phyloP scores from a whole-genome alignment of 2,888 invertebrate genomes.

The Stenolophus ochropezus region DNA sequence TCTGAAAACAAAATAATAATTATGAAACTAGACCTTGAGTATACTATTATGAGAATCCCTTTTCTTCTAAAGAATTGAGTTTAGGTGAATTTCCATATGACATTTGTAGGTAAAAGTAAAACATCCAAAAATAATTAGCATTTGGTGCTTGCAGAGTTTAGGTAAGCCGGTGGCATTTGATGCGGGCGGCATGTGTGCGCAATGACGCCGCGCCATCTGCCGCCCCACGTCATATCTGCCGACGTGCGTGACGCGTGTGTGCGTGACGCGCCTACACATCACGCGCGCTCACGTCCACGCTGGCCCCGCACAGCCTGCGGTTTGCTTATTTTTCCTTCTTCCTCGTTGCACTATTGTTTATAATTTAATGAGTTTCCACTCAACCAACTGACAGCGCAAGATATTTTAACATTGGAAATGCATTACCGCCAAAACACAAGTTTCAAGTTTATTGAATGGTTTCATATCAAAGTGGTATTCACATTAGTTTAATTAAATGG shows the following conservation, averaged over 20 bases:
- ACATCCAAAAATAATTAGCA: not conserved
- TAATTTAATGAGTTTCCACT: slow-evolving; percentile 34
- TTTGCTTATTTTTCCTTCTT: slow-evolving; percentile 1
- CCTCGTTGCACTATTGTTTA: slow-evolving; percentile 1
- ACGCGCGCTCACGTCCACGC: not conserved
- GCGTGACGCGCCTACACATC: slow-evolving; percentile 51
- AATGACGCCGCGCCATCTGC: slow-evolving; percentile 49
- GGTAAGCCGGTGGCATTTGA: not conserved
- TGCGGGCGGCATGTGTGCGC: slow-evolving; percentile 26
- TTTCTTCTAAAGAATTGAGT: too few species aligned
- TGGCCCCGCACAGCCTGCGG: not conserved
- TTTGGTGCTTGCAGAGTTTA: not conserved
- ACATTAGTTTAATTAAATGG: not conserved
- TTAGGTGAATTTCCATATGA: too few species aligned
- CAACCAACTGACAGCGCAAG: not conserved
- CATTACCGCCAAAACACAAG: not conserved
- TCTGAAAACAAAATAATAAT: too few species aligned
- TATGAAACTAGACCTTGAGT: too few species aligned
- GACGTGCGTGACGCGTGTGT: slow-evolving; percentile 52
- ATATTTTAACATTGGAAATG: slow-evolving; percentile 10
- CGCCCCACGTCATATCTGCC: slow-evolving; percentile 42
- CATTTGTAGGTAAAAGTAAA: too few species aligned
- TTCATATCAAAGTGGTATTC: not conserved
- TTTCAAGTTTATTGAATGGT: not conserved
- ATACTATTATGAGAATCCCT: too few species aligned